Evolutionary conservation across 1,140 invertebrate genomes (phyloP).

Genomic region (Onthophagus taurus): DNA sequence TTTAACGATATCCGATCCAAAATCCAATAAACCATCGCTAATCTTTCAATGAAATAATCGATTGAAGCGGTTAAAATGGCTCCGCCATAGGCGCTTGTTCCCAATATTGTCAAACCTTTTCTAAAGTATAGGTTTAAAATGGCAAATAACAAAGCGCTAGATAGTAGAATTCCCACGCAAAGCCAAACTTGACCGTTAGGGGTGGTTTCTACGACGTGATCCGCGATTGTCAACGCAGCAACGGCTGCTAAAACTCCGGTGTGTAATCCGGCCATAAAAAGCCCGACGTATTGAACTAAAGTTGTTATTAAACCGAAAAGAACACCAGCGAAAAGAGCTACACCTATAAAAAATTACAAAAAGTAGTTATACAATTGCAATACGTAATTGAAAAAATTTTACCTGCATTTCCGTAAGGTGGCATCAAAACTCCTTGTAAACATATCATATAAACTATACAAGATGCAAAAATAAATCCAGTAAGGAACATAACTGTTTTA

Average conservation of each 20-base stretch:
- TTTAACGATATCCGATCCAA: slow-evolving; percentile 44
- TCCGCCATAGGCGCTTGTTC: slow-evolving; percentile 67
- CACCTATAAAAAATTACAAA: slow-evolving; percentile 40
- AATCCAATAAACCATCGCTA: slow-evolving; percentile 62
- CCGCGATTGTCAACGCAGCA: slow-evolving; percentile 46
- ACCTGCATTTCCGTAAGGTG: slow-evolving; percentile 64
- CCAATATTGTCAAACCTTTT: slow-evolving; percentile 62
- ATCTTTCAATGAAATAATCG: slow-evolving; percentile 69
- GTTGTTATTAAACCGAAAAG: slow-evolving; percentile 71
- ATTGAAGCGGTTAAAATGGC: slow-evolving; percentile 59
- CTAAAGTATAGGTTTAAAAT: slow-evolving; percentile 65
- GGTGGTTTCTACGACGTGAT: slow-evolving; percentile 44
- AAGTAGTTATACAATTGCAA: neutral
- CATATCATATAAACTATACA: slow-evolving; percentile 71
- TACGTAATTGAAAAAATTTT: slow-evolving; percentile 13
- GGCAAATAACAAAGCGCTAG: slow-evolving; percentile 57
- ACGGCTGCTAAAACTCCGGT: slow-evolving; percentile 59
- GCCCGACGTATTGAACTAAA: slow-evolving; percentile 73
- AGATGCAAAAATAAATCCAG: slow-evolving; percentile 76
- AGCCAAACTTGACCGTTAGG: slow-evolving; percentile 51
- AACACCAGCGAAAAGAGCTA: slow-evolving; percentile 62
- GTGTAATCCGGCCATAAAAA: slow-evolving; percentile 77
- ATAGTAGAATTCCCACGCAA: slow-evolving; percentile 56
- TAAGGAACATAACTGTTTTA: slow-evolving; percentile 83
- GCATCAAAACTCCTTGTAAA: slow-evolving; percentile 62